These are phyloP conservation scores for Pangasius djambal DNA, from an alignment of 2,797 vertebrate species.

Conservation along the genomic window DNA sequence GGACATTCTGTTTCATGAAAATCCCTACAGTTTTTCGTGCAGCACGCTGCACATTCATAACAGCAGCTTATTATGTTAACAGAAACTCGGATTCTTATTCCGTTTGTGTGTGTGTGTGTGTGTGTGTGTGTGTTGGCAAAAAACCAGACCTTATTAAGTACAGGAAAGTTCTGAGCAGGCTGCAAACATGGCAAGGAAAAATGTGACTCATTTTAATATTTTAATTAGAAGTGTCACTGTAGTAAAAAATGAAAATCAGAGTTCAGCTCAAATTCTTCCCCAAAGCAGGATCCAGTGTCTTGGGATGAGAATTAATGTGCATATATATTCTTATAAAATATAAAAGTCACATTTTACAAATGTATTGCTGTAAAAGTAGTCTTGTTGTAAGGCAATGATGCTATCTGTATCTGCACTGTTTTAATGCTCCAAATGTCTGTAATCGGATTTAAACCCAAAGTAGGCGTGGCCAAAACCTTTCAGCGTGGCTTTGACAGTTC, in stretches of 20 bases:
- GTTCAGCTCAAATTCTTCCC: neutral
- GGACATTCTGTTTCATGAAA: conserved; percentile 49
- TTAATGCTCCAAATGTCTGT: neutral
- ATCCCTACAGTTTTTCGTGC: conserved; percentile 41
- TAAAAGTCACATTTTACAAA: neutral
- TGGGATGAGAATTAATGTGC: neutral
- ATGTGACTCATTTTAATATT: conserved; percentile 24
- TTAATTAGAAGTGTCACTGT: conserved; percentile 4
- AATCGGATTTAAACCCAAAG: neutral
- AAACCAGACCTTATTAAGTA: conserved; percentile 9
- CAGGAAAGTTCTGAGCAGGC: conserved; percentile 21
- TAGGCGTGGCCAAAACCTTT: neutral
- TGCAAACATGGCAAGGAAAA: conserved; percentile 28
- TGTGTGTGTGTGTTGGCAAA: conserved; percentile 16
- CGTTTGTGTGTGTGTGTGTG: conserved; percentile 14
- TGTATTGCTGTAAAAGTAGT: neutral
- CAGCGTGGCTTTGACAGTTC: neutral
- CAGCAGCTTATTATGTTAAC: conserved; percentile 46
- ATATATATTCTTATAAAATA: neutral
- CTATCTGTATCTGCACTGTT: neutral
- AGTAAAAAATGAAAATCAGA: neutral
- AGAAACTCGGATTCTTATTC: conserved; percentile 23
- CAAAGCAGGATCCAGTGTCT: neutral
- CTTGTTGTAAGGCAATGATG: neutral
- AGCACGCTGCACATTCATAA: conserved; percentile 32